phyloP scores from a whole-genome alignment of 2,888 invertebrate species.

The Caenorhabditis virilis region DNA sequence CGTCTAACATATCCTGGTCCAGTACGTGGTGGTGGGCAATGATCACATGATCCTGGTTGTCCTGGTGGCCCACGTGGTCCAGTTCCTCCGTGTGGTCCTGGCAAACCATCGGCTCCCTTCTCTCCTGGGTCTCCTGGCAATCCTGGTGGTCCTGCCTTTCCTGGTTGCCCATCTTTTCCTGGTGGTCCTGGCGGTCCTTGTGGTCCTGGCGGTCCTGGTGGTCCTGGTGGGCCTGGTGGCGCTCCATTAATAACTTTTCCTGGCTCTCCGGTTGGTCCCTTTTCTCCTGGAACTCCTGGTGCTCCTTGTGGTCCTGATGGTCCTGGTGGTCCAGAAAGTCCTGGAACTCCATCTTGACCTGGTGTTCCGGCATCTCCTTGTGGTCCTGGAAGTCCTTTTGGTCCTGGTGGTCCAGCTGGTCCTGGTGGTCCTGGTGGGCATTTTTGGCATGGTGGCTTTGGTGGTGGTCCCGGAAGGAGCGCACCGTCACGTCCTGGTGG shows the following conservation, averaged over 20 bases:
- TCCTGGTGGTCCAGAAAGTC: slow-evolving; percentile 66
- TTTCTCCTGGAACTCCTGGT: slow-evolving; percentile 65
- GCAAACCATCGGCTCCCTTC: slow-evolving; percentile 70
- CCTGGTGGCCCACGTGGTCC: slow-evolving; percentile 57
- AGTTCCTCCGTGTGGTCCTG: slow-evolving; percentile 61
- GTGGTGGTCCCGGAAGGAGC: slow-evolving; percentile 68
- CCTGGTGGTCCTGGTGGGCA: slow-evolving; percentile 56
- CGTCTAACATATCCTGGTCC: slow-evolving; percentile 55
- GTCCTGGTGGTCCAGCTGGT: slow-evolving; percentile 54
- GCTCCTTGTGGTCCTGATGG: slow-evolving; percentile 66
- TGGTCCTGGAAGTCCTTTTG: slow-evolving; percentile 62
- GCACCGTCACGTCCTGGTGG: slow-evolving; percentile 60
- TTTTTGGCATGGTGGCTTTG: slow-evolving; percentile 68
- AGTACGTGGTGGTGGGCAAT: slow-evolving; percentile 66
- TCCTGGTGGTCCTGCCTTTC: slow-evolving; percentile 48
- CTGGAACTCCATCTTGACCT: slow-evolving; percentile 60
- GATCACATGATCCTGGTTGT: slow-evolving; percentile 64
- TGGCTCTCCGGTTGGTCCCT: slow-evolving; percentile 66
- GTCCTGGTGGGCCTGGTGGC: slow-evolving; percentile 62
- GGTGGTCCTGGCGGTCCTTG: slow-evolving; percentile 63
- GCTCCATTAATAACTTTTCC: slow-evolving; percentile 64
- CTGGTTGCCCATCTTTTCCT: slow-evolving; percentile 60
- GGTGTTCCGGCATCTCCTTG: slow-evolving; percentile 60
- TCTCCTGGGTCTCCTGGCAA: slow-evolving; percentile 64
- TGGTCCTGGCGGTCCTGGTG: slow-evolving; percentile 64